phyloP scores from a whole-genome alignment of 2,113 vertebrate genomes.

The Cepphus grylle region DNA sequence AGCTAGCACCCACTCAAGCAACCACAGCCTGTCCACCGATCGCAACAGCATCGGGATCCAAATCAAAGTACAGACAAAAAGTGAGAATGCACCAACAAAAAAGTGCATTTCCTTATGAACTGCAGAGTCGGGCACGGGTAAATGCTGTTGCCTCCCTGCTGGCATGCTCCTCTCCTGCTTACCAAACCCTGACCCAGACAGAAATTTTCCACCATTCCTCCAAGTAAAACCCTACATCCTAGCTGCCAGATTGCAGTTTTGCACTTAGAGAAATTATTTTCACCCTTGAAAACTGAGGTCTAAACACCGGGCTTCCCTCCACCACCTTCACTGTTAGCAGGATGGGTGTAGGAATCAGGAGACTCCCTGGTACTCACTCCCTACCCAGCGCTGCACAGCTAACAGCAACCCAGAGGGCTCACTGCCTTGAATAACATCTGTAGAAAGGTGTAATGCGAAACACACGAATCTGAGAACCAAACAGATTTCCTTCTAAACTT shows the following conservation, averaged over 20 bases:
- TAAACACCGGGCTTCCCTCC: not conserved
- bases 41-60: rapidly evolving
- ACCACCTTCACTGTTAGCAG: not conserved
- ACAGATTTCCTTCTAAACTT: not conserved
- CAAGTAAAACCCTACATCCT: not conserved
- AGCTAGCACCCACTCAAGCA: not conserved
- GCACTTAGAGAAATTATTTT: not conserved
- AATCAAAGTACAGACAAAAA: not conserved
- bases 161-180: rapidly evolving
- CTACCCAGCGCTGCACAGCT: not conserved
- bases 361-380: rapidly evolving
- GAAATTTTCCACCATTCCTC: not conserved
- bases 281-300: not conserved
- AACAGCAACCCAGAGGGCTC: not conserved
- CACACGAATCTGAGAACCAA: not conserved
- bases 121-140: rapidly evolving
- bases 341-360: not conserved
- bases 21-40: rapidly evolving
- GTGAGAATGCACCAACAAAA: not conserved
- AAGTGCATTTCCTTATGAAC: rapidly evolving
- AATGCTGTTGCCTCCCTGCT: rapidly evolving
- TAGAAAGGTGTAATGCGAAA: not conserved
- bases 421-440: not conserved
- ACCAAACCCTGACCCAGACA: not conserved
- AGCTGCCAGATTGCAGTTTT: not conserved